Conservation (phyloP, 2,888 invertebrate species). For the Microctonus hyperodae region DNA sequence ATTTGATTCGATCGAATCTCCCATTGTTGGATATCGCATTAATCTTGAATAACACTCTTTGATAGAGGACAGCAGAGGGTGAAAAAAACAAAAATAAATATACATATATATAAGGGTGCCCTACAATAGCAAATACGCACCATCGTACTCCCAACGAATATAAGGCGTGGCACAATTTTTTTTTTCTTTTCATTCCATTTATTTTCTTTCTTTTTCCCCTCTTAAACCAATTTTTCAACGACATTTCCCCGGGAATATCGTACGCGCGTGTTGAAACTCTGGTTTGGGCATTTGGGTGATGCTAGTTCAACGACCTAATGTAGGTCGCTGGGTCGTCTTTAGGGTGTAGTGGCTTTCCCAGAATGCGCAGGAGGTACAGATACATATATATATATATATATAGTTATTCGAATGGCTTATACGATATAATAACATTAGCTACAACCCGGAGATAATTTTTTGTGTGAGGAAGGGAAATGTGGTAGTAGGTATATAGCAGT, state of each 20-base stretch:
- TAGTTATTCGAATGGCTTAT: background rate
- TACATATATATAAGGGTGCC: background rate
- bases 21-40: background rate
- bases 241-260: background rate
- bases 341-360: conserved; percentile 28
- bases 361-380: background rate
- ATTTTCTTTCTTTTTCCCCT: background rate
- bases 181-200: background rate
- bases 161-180: background rate
- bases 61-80: background rate
- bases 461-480: background rate
- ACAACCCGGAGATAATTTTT: conserved; percentile 8
- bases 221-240: background rate
- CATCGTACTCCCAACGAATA: no score
- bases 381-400: conserved; percentile 5
- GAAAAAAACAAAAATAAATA: background rate
- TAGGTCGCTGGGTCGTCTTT: conserved; percentile 44
- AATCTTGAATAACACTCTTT: background rate
- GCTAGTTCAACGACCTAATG: conserved; percentile 44
- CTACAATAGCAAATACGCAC: background rate
- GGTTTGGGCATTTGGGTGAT: background rate
- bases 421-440: background rate
- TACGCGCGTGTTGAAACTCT: background rate
- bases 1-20: background rate
- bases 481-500: no score